Conservation (phyloP, 2,888 invertebrate species). For the Invenusta paracnida region DNA sequence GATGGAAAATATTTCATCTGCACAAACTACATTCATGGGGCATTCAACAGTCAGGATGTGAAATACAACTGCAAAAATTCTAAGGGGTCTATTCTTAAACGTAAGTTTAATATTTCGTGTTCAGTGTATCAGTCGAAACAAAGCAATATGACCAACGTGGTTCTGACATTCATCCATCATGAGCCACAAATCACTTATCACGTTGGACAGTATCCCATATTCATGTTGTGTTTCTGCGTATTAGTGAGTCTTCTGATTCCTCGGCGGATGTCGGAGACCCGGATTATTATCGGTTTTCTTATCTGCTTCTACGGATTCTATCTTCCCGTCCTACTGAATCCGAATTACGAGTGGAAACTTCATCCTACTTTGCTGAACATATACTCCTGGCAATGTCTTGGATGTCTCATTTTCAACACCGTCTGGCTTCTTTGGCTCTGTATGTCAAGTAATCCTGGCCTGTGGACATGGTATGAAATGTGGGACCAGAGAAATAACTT, state of each 20-base stretch:
- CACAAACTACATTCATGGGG: background rate
- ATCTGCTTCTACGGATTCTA: background rate
- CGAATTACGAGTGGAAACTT: background rate
- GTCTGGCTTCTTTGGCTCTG: background rate
- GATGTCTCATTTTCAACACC: background rate
- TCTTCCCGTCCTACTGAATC: background rate
- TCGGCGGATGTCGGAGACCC: background rate
- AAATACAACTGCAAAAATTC: background rate
- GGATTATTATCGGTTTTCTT: background rate
- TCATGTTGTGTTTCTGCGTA: background rate
- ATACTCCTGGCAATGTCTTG: background rate
- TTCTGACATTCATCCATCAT: background rate
- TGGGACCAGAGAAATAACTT: background rate
- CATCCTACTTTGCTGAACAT: background rate
- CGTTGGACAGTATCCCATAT: background rate
- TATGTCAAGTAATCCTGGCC: background rate
- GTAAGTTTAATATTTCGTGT: too few relatives aligned
- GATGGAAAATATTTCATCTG: background rate
- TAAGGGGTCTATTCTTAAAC: background rate
- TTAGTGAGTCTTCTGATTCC: background rate
- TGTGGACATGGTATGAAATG: background rate
- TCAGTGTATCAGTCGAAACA: background rate
- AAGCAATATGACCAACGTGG: background rate
- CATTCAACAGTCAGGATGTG: background rate
- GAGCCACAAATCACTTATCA: background rate